Conservation (phyloP, 1,140 invertebrate genomes). For the Physella acuta region DNA sequence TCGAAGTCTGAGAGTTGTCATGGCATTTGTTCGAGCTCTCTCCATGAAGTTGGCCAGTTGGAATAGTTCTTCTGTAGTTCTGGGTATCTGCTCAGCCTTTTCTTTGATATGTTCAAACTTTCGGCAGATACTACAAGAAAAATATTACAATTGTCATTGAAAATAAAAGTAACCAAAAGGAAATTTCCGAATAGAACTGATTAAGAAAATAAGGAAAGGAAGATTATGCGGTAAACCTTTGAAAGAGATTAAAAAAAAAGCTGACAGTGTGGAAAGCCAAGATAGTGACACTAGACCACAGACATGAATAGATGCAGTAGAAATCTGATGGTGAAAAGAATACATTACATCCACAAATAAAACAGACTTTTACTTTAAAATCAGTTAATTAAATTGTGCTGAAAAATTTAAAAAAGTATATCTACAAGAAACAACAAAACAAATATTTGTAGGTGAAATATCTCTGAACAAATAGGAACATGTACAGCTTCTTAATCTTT, state of each 20-base stretch:
- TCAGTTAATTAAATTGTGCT: too few species aligned
- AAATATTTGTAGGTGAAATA: too few species aligned
- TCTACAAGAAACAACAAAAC: too few species aligned
- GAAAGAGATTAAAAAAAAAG: neutral
- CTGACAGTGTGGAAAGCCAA: neutral
- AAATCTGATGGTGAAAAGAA: too few species aligned
- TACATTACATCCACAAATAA: too few species aligned
- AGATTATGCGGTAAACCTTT: neutral
- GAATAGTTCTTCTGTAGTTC: constrained; percentile 57
- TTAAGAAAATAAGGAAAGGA: neutral
- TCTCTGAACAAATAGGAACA: too few species aligned
- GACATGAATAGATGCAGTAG: too few species aligned
- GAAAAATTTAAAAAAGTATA: too few species aligned
- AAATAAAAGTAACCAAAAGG: neutral
- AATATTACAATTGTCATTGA: neutral
- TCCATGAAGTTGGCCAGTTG: constrained; percentile 56
- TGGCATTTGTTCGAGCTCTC: constrained; percentile 49
- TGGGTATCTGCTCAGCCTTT: constrained; percentile 50
- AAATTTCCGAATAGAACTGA: neutral
- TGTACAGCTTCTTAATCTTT: too few species aligned
- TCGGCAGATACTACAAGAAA: constrained; percentile 51
- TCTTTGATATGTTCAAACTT: constrained; percentile 53
- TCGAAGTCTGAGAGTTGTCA: constrained; percentile 52
- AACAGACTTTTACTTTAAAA: too few species aligned
- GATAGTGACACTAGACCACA: too few species aligned